These are phyloP conservation scores for Drosophila heteroneura DNA, from an alignment of 2,888 invertebrate species.

Conservation along the genomic window DNA sequence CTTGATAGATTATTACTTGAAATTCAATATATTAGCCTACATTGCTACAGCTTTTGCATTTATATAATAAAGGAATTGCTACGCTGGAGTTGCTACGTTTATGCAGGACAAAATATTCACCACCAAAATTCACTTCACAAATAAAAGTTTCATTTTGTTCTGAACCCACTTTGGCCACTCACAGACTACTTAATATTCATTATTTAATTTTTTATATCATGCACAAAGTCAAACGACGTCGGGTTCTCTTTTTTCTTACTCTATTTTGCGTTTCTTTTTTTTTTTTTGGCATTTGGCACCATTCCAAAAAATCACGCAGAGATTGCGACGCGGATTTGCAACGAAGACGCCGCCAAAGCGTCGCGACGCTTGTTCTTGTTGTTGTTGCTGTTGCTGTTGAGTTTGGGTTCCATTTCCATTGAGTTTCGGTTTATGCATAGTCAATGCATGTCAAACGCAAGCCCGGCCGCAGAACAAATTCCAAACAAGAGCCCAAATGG, in stretches of 20 bases:
- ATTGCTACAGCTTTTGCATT: not conserved
- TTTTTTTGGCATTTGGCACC: constrained; percentile 45
- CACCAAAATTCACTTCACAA: constrained; percentile 1
- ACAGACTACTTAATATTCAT: constrained; percentile 63
- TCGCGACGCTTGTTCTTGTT: constrained; percentile 44
- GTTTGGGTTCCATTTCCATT: constrained; percentile 20
- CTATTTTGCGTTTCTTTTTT: constrained; percentile 14
- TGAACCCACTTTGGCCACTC: constrained; percentile 9
- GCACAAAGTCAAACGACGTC: constrained; percentile 61
- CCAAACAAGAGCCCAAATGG: constrained; percentile 64
- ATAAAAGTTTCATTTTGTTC: constrained; percentile 13
- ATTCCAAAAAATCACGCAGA: constrained; percentile 69
- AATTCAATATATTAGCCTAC: not conserved
- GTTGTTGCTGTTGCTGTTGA: not conserved
- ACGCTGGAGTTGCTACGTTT: not conserved
- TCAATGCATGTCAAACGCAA: constrained; percentile 78
- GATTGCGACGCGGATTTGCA: constrained; percentile 63
- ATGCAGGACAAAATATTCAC: not conserved
- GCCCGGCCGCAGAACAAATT: constrained; percentile 44
- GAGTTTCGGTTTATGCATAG: constrained; percentile 60
- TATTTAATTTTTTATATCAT: constrained; percentile 69
- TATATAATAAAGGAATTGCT: not conserved
- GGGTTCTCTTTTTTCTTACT: constrained; percentile 28
- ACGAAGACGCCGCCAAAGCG: constrained; percentile 60
- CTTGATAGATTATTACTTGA: not conserved